A percentile compares a stretch with the other conserved stretches of the same genome.
These are phyloP conservation scores for Cromileptes altivelis DNA, from an alignment of 2,113 vertebrate species.

Conservation along the genomic window DNA sequence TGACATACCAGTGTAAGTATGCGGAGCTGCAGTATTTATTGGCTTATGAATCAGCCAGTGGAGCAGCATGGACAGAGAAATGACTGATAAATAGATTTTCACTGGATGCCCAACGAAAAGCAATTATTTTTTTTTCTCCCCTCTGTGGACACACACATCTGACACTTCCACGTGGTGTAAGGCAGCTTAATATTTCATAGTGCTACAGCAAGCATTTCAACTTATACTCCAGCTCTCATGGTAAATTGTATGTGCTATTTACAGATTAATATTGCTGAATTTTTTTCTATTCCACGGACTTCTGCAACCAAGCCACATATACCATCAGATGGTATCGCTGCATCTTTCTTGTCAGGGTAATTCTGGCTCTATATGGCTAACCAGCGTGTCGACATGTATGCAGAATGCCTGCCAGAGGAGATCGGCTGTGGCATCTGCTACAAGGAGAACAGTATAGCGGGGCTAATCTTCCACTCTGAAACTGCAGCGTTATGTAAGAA, in stretches of 20 bases:
- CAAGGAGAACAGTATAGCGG: slow-evolving; percentile 41
- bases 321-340: slow-evolving; percentile 14
- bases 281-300: slow-evolving; percentile 9
- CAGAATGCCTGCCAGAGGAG: slow-evolving; percentile 39
- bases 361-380: slow-evolving; percentile 38
- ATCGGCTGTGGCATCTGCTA: slow-evolving; percentile 58
- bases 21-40: slow-evolving; percentile 60
- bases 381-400: slow-evolving; percentile 60
- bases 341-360: slow-evolving; percentile 43
- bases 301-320: slow-evolving; percentile 13
- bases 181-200: slow-evolving; percentile 46
- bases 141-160: neutral
- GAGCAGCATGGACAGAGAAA: slow-evolving; percentile 46
- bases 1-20: slow-evolving; percentile 50
- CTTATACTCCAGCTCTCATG: neutral
- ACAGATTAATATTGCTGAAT: slow-evolving; percentile 24
- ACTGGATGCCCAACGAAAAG: slow-evolving; percentile 36
- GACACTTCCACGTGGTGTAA: slow-evolving; percentile 4
- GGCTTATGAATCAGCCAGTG: slow-evolving; percentile 53
- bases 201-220: slow-evolving; percentile 5
- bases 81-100: slow-evolving; percentile 60
- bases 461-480: slow-evolving; percentile 70
- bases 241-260: slow-evolving; percentile 19
- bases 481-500: slow-evolving; percentile 77
- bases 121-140: slow-evolving; percentile 20